phyloP scores from a whole-genome alignment of 2,113 vertebrate genomes.

The Cheirogaleus medius region DNA sequence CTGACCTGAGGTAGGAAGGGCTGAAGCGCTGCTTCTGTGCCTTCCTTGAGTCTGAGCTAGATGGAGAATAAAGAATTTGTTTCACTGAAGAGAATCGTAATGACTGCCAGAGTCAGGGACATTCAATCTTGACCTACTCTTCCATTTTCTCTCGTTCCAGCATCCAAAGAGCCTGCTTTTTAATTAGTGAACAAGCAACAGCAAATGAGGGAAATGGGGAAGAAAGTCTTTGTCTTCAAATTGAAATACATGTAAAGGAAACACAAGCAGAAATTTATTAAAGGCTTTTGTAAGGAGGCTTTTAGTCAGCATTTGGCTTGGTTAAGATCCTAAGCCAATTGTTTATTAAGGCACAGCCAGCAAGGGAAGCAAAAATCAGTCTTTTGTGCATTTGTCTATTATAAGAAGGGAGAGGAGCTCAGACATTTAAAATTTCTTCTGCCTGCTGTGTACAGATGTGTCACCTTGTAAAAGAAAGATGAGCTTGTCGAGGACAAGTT shows the following conservation, averaged over 20 bases:
- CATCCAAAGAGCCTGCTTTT: background rate
- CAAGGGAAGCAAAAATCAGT: background rate
- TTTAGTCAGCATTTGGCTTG: conserved; percentile 14
- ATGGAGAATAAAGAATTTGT: background rate
- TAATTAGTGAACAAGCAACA: background rate
- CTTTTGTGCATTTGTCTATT: background rate
- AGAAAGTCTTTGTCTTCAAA: conserved; percentile 18
- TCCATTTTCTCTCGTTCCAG: background rate
- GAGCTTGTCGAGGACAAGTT: background rate
- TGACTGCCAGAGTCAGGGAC: background rate
- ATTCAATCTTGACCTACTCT: background rate
- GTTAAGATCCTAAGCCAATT: background rate
- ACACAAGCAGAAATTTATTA: background rate
- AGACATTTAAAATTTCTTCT: background rate
- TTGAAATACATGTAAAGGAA: conserved; percentile 34
- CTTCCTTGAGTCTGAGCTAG: background rate
- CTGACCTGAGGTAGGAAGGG: background rate
- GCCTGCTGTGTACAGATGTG: background rate
- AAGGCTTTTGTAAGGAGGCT: background rate
- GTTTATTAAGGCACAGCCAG: background rate
- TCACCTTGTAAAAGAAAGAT: background rate
- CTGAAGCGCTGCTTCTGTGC: background rate
- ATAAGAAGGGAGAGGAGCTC: background rate
- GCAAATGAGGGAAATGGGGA: background rate
- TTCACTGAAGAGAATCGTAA: background rate